These are phyloP conservation scores for Cantharis flavilabris DNA, from an alignment of 2,888 invertebrate species.

Conservation along the genomic window DNA sequence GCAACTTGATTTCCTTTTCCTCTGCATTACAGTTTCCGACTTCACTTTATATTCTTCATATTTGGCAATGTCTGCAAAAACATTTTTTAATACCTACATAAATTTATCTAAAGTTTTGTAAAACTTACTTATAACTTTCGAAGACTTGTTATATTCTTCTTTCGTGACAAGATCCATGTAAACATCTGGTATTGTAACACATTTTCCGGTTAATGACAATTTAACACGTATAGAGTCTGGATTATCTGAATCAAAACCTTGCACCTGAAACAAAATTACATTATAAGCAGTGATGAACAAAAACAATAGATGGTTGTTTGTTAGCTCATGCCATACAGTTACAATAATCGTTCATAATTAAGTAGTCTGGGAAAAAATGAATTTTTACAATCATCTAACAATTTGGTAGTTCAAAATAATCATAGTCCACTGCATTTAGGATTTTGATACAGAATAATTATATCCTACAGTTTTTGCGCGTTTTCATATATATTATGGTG, in stretches of 20 bases:
- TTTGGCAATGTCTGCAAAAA: slow-evolving; percentile 67
- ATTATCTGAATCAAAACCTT: slow-evolving; percentile 80
- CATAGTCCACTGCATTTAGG: no score
- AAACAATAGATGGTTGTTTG: not conserved
- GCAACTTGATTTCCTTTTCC: not conserved
- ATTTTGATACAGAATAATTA: no score
- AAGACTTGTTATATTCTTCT: slow-evolving; percentile 78
- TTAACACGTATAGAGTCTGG: slow-evolving; percentile 78
- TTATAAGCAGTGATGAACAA: not conserved
- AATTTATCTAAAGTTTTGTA: not conserved
- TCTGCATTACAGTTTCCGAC: not conserved
- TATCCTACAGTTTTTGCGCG: no score
- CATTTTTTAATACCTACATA: slow-evolving; percentile 16
- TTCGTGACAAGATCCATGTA: slow-evolving; percentile 77
- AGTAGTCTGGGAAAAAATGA: no score
- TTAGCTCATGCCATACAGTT: no score
- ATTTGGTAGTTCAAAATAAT: no score
- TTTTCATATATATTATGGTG: no score
- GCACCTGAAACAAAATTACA: slow-evolving; percentile 60
- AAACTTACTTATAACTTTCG: slow-evolving; percentile 86
- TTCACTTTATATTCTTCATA: slow-evolving; percentile 66
- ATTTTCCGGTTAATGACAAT: slow-evolving; percentile 69
- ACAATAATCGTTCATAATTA: no score
- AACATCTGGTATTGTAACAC: slow-evolving; percentile 76
- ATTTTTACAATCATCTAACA: no score